Percentiles rank a stretch among this genome's conserved stretches.
phyloP scores from a whole-genome alignment of 2,888 invertebrate genomes.

The Scaptomyza polygonia region DNA sequence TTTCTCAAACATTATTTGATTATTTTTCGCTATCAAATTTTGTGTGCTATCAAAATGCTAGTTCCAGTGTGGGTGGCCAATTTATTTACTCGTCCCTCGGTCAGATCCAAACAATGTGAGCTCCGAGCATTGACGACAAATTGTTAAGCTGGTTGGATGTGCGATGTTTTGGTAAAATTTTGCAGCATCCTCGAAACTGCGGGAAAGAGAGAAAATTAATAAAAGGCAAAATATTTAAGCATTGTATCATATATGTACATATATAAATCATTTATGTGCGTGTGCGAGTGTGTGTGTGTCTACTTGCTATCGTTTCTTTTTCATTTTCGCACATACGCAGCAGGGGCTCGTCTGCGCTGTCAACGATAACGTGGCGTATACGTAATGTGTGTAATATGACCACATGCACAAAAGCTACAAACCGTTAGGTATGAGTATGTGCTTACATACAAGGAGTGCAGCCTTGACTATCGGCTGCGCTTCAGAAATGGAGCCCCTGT shows the following conservation, averaged over 20 bases:
- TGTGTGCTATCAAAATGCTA: conserved; percentile 4
- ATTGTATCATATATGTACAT: conserved; percentile 20
- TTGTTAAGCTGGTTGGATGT: conserved; percentile 57
- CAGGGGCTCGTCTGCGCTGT: conserved; percentile 38
- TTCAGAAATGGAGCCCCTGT: conserved; percentile 19
- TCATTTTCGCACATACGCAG: conserved; percentile 33
- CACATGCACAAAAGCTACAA: conserved; percentile 4
- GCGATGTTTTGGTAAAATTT: conserved; percentile 27
- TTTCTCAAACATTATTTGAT: conserved; percentile 29
- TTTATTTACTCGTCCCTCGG: conserved; percentile 9
- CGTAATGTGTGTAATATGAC: conserved; percentile 45
- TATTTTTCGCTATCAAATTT: conserved; percentile 59
- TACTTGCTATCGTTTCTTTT: conserved; percentile 22
- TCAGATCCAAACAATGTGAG: conserved; percentile 14
- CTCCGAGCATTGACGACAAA: conserved; percentile 51
- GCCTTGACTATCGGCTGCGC: conserved; percentile 11
- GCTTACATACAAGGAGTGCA: conserved; percentile 16
- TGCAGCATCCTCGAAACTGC: conserved; percentile 5
- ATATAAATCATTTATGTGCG: neutral
- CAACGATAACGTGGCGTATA: conserved; percentile 60
- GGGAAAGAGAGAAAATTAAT: conserved; percentile 57
- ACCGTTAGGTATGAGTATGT: conserved; percentile 3
- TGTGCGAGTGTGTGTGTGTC: conserved; percentile 7
- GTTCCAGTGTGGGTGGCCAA: neutral
- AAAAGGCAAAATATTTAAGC: conserved; percentile 69